phyloP scores from a whole-genome alignment of 2,797 vertebrate species.

The Phyllotis vaccarum region DNA sequence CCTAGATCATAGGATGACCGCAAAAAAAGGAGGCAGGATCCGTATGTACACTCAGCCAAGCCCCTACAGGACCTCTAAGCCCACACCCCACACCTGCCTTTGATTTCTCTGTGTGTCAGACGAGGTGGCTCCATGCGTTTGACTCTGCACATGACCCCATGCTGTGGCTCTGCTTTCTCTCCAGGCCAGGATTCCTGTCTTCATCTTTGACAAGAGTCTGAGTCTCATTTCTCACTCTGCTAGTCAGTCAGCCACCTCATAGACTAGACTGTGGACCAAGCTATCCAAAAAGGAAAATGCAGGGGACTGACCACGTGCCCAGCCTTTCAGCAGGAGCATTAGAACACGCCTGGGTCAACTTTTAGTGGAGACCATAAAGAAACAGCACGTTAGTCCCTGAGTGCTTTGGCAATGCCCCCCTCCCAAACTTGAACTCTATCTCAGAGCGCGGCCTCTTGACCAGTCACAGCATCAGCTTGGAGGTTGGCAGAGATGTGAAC shows the following conservation, averaged over 20 bases:
- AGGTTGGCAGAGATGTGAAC: background rate
- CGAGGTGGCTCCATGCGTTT: background rate
- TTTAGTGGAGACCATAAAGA: fast-evolving
- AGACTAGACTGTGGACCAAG: background rate
- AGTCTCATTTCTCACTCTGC: background rate
- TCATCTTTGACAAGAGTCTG: background rate
- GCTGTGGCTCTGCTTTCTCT: background rate
- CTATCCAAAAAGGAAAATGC: background rate
- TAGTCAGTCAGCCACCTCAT: background rate
- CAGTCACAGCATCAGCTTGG: no score
- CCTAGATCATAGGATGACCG: background rate
- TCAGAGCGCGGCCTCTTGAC: background rate
- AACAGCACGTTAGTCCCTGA: no score
- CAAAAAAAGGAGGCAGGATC: background rate
- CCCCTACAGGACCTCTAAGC: fast-evolving
- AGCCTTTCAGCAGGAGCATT: no score
- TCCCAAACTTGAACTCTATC: background rate
- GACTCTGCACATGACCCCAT: background rate
- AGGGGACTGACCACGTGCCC: background rate
- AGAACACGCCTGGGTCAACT: background rate
- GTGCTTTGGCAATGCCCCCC: no score
- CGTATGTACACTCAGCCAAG: background rate
- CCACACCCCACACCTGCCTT: background rate
- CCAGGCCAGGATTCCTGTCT: background rate
- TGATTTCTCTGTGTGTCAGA: background rate